Evolutionary conservation across 2,113 vertebrate species (phyloP).

Genomic region (Entomyzon cyanotis): DNA sequence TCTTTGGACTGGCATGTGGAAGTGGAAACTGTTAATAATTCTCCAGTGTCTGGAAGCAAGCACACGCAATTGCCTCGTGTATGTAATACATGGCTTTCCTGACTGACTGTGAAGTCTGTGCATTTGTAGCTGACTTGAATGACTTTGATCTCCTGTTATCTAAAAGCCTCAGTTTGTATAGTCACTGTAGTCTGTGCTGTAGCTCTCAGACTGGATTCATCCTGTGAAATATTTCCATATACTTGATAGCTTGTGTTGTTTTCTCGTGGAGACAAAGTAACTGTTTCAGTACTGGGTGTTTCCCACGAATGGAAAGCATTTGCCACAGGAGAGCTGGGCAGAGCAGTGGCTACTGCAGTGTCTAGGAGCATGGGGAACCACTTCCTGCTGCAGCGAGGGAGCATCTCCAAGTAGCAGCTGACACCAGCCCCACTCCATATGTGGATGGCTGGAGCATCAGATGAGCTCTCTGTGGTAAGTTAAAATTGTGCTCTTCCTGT

Average conservation of each 20-base stretch:
- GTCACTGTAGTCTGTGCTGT: not conserved
- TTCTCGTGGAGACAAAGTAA: not conserved
- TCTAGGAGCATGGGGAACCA: not conserved
- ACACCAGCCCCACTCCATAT: not conserved
- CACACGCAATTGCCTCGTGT: not conserved
- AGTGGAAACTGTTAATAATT: not conserved
- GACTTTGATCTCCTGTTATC: not conserved
- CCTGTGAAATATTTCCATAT: not conserved
- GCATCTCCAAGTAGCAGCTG: not conserved
- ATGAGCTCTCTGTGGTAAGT: not conserved
- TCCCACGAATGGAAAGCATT: not conserved
- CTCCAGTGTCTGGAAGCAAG: not conserved
- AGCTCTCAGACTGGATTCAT: not conserved
- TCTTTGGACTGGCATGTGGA: not conserved
- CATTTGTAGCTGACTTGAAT: not conserved
- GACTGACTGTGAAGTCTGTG: not conserved
- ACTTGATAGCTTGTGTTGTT: not conserved
- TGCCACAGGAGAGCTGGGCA: not conserved
- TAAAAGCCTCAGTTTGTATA: not conserved
- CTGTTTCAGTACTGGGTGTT: not conserved
- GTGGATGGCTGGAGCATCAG: not conserved
- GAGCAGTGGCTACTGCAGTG: not conserved
- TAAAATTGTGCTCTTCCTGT: not conserved
- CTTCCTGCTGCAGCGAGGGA: not conserved
- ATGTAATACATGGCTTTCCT: not conserved